A percentile compares a stretch with the other conserved stretches of the same genome.
phyloP scores from a whole-genome alignment of 1,140 invertebrate genomes.

The Mya arenaria region DNA sequence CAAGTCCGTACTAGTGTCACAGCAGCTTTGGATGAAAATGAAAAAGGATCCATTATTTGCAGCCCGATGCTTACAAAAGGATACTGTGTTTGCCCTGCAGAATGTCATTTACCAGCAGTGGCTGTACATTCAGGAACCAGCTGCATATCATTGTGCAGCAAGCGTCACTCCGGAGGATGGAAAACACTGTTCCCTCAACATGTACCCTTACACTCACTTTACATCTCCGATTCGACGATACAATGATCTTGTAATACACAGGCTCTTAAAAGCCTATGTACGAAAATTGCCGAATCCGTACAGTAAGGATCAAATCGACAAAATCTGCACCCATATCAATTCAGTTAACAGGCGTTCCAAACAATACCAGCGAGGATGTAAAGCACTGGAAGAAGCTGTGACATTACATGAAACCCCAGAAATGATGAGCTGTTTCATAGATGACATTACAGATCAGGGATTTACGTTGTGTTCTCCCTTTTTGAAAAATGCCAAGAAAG shows the following conservation, averaged over 20 bases:
- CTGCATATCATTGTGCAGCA: conserved; percentile 84
- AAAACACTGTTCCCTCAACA: conserved; percentile 52
- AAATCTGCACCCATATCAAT: conserved; percentile 63
- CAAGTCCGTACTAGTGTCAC: conserved; percentile 35
- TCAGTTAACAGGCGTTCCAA: conserved; percentile 52
- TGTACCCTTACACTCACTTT: conserved; percentile 84
- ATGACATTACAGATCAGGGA: conserved; percentile 44
- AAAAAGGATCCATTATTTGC: conserved; percentile 90
- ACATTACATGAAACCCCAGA: conserved; percentile 46
- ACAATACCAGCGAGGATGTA: conserved; percentile 56
- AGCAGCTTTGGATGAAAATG: conserved; percentile 16
- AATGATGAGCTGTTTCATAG: conserved; percentile 52
- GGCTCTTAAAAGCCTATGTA: conserved; percentile 86
- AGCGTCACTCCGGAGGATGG: conserved; percentile 10
- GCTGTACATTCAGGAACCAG: conserved; percentile 76
- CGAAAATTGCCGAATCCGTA: conserved; percentile 71
- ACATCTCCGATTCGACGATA: conserved; percentile 96
- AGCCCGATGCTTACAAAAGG: conserved; percentile 93
- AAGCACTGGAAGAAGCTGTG: conserved; percentile 44
- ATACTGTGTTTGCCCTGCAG: conserved; percentile 95
- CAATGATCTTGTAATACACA: conserved; percentile 94
- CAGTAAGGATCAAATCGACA: conserved; percentile 56
- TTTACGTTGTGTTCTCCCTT: conserved; percentile 56
- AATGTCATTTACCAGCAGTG: conserved; percentile 87
- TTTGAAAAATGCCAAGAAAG: conserved; percentile 33